Conservation (phyloP, 1,140 invertebrate species). For the Heliconius himera region DNA sequence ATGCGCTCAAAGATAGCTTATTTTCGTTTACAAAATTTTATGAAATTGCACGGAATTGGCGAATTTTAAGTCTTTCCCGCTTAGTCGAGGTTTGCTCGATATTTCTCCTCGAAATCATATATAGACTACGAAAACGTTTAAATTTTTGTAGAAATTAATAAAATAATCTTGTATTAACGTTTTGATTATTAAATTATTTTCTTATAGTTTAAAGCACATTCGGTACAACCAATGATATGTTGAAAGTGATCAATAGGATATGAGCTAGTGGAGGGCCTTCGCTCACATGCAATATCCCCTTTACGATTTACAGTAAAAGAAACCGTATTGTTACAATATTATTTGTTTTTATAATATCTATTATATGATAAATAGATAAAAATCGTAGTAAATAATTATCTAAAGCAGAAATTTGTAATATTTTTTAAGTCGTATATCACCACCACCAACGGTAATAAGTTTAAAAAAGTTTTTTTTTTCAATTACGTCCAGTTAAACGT, state of each 20-base stretch:
- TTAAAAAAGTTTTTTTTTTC: too few relatives aligned
- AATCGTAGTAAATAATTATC: neutral
- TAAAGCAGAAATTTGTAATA: neutral
- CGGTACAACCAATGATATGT: neutral
- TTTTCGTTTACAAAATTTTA: too few relatives aligned
- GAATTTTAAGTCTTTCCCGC: too few relatives aligned
- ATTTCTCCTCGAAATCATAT: too few relatives aligned
- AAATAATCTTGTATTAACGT: neutral
- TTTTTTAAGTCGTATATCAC: neutral
- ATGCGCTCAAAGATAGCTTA: too few relatives aligned
- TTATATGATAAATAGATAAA: neutral
- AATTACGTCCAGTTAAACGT: neutral
- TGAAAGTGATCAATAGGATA: conserved; percentile 23
- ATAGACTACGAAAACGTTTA: neutral
- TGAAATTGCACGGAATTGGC: too few relatives aligned
- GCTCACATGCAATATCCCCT: conserved; percentile 9
- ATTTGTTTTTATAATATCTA: neutral
- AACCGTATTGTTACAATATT: neutral
- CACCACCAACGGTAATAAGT: too few relatives aligned
- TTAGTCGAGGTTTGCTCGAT: too few relatives aligned
- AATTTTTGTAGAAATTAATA: neutral
- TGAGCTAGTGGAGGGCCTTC: conserved; percentile 1
- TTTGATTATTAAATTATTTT: neutral
- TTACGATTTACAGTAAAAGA: conserved; percentile 10
- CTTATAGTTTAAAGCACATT: neutral